Evolutionary conservation across 2,113 vertebrate species (phyloP), one percentile per base, ranked within the genome.

Genomic region (Arizona elegans): DNA sequence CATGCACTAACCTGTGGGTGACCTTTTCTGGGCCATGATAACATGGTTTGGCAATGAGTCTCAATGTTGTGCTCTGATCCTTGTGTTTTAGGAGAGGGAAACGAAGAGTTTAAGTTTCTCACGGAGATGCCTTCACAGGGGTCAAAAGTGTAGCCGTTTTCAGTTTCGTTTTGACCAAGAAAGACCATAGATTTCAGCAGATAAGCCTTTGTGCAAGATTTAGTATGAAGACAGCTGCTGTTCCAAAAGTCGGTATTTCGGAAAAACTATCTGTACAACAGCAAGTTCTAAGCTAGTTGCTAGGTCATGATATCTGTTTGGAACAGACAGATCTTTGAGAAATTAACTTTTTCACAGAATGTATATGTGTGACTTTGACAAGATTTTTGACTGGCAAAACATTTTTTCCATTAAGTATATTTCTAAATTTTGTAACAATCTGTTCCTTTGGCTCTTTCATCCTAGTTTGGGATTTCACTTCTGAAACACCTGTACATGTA

Each of bases 101-200:
- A 65, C 54, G 19, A 47, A n/a, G 53, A 24, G 70, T n/a, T 50
- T 62, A 52, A 26, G 88, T 87, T 90, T 92, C 91, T 90, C 91
- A 90, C 91, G 85, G 88, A 75, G 81, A 92, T 89, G 56, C 29
- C 50, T 75, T 92, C 58, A 8, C 23, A n/a, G 1, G 47, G 75
- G 75, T 92, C 90, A 86, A 29, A 26, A 86, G 87, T 91, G 89
- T 81, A 56, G 43, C n/a, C 24, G 88, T 38, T 90, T 92, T 88
- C 21, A 21, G 87, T 91, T 93, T 89, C 55, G 56, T 93, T 93
- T 89, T 54, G 58, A 92, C 56, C 58, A 91, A 86, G 87, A 65
- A 91, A 62, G 87, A 55, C 24, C 50, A 38, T 24, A 65, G 70
- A 89, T 93, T 86, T 89, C 55, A 92, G 50, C 87, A 92, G 47